Base-by-base conservation (phyloP, 2,888 invertebrate species). In the Steinernema carpocapsae region DNA sequence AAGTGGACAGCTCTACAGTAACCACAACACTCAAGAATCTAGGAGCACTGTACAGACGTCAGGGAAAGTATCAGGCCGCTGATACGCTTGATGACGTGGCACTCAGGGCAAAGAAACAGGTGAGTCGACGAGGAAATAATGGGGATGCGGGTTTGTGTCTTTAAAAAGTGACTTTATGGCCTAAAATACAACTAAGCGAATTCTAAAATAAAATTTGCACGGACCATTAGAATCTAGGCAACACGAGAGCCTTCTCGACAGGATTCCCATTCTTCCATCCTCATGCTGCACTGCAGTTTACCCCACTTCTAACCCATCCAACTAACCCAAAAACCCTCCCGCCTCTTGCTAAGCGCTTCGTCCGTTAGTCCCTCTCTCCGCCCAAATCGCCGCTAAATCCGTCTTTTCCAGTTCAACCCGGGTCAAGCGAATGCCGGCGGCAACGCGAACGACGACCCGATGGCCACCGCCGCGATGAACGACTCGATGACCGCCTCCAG, bases 81-180 rank as follows among this genome's bases (percentile, higher is more conserved):
- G 97, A 99, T 89, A 97, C 96, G 0, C 91, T 99, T 37, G 99
- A 99, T 88, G 97, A 99, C 90, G 97, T 97, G 90, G 97, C 97
- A 48, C 91, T 96, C 83, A 92, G 97, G 88, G 95, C 95, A 43
- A 79, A 80, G 64, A 80, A 82, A 76, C 77, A 80, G 76, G 80
- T 82, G 24, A n/a, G 37, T 19, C 37, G n/a, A n/a, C n/a, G n/a
- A n/a, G n/a, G n/a, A n/a, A n/a, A n/a, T n/a, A n/a, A n/a, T n/a
- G n/a, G n/a, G n/a, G n/a, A n/a, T n/a, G n/a, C n/a, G n/a, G n/a
- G n/a, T n/a, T n/a, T n/a, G n/a, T n/a, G n/a, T n/a, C n/a, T n/a
- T n/a, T n/a, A n/a, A n/a, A n/a, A n/a, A n/a, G n/a, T n/a, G n/a
- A n/a, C n/a, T n/a, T n/a, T n/a, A n/a, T n/a, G n/a, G n/a, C n/a